Percentiles rank a stretch among this genome's conserved stretches.
Conservation (phyloP, 2,797 vertebrate genomes). For the Brachyrhaphis roseni region DNA sequence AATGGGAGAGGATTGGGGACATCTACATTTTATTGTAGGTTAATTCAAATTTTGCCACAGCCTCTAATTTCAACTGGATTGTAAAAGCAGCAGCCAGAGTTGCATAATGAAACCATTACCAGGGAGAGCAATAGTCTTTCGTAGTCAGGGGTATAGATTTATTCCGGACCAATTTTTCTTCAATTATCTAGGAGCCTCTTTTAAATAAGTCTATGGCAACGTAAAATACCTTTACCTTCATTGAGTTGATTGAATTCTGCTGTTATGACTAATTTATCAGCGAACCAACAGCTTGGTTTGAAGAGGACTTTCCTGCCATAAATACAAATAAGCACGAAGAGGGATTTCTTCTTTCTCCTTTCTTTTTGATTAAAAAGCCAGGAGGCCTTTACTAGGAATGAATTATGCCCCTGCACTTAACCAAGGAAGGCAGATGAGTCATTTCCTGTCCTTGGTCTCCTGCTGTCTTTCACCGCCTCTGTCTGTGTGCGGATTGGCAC, state of each 20-base stretch:
- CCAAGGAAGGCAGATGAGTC: conserved; percentile 20
- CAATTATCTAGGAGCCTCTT: conserved; percentile 24
- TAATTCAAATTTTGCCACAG: conserved; percentile 3
- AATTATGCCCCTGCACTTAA: conserved; percentile 13
- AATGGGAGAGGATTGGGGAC: background rate
- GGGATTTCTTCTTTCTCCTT: background rate
- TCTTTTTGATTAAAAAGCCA: conserved; percentile 32
- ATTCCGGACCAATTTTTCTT: conserved; percentile 15
- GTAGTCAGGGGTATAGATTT: background rate
- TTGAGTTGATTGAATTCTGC: conserved; percentile 46
- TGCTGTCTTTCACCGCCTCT: background rate
- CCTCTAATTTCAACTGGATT: background rate
- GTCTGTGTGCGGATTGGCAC: background rate
- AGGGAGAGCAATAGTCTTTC: conserved; percentile 10
- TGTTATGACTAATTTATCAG: conserved; percentile 21
- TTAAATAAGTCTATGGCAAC: conserved; percentile 29
- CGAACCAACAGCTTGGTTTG: background rate
- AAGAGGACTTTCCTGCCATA: conserved; percentile 6
- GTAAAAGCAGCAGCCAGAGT: conserved; percentile 4
- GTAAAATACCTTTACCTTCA: conserved; percentile 27
- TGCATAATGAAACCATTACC: conserved; percentile 29
- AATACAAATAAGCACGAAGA: conserved; percentile 4
- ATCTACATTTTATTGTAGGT: conserved; percentile 7
- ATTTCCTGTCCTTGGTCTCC: conserved; percentile 19
- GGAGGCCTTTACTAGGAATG: conserved; percentile 19